Conservation (phyloP, 2,797 vertebrate species). For the Parambassis ranga region DNA sequence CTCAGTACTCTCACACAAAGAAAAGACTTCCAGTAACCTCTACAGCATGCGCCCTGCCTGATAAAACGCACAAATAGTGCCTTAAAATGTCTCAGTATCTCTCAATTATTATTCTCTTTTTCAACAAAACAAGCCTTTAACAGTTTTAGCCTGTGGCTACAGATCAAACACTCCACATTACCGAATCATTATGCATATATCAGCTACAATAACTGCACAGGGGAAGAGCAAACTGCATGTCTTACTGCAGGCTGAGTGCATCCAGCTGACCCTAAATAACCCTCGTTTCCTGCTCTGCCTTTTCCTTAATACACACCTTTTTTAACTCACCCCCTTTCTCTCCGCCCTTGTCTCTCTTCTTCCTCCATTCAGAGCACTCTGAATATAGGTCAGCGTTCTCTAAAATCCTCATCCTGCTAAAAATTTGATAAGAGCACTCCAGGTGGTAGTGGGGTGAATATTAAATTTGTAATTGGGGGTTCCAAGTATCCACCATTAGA, state of each 20-base stretch:
- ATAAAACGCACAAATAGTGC: conserved; percentile 28
- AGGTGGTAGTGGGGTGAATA: conserved; percentile 67
- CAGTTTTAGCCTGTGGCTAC: conserved; percentile 30
- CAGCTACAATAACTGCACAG: conserved; percentile 20
- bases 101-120: conserved; percentile 40
- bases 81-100: background rate
- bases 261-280: conserved; percentile 38
- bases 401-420: conserved; percentile 64
- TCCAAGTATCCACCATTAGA: conserved; percentile 34
- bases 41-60: background rate
- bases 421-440: conserved; percentile 71
- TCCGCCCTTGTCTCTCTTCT: conserved; percentile 6
- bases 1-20: background rate
- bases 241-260: conserved; percentile 18
- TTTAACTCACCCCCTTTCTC: background rate
- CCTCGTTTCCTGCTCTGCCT: conserved; percentile 10
- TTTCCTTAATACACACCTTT: conserved; percentile 15
- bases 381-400: conserved; percentile 73
- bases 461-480: conserved; percentile 63
- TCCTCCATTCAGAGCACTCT: conserved; percentile 32
- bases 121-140: conserved; percentile 31
- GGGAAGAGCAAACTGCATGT: conserved; percentile 25
- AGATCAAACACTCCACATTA: conserved; percentile 40
- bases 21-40: background rate
- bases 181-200: conserved; percentile 28